These are phyloP conservation scores for Neoaliturus tenellus DNA, from an alignment of 2,888 invertebrate genomes.

Conservation along the genomic window DNA sequence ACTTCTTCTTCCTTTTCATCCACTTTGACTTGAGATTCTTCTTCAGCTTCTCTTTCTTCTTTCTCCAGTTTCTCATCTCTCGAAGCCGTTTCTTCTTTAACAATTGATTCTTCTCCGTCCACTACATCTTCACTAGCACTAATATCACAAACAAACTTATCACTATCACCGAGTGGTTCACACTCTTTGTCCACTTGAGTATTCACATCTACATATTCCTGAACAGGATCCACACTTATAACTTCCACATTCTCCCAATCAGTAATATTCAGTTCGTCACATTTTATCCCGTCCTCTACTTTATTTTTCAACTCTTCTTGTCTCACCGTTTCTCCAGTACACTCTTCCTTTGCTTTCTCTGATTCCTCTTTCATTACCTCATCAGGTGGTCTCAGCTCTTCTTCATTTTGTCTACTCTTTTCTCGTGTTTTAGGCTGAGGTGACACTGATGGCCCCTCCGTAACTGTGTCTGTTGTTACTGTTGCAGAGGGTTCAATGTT, in stretches of 20 bases:
- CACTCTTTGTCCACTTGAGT: slow-evolving; percentile 22
- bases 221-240: slow-evolving; percentile 29
- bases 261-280: slow-evolving; percentile 55
- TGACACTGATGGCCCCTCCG: neutral
- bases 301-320: slow-evolving; percentile 59
- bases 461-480: neutral
- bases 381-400: slow-evolving; percentile 29
- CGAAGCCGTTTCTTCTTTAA: neutral
- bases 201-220: slow-evolving; percentile 47
- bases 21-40: slow-evolving; percentile 72
- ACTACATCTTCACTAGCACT: slow-evolving; percentile 40
- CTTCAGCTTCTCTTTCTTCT: slow-evolving; percentile 67
- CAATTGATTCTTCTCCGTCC: neutral
- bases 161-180: slow-evolving; percentile 6
- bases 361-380: slow-evolving; percentile 33
- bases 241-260: slow-evolving; percentile 55
- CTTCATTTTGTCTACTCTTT: slow-evolving; percentile 18
- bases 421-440: neutral
- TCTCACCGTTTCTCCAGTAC: slow-evolving; percentile 41
- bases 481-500: neutral
- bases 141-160: slow-evolving; percentile 50
- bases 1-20: slow-evolving; percentile 72
- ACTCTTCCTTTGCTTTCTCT: slow-evolving; percentile 11
- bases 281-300: slow-evolving; percentile 33
- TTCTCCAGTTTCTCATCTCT: slow-evolving; percentile 45